Base-by-base conservation (phyloP, 2,113 vertebrate genomes). In the Takifugu bimaculatus region DNA sequence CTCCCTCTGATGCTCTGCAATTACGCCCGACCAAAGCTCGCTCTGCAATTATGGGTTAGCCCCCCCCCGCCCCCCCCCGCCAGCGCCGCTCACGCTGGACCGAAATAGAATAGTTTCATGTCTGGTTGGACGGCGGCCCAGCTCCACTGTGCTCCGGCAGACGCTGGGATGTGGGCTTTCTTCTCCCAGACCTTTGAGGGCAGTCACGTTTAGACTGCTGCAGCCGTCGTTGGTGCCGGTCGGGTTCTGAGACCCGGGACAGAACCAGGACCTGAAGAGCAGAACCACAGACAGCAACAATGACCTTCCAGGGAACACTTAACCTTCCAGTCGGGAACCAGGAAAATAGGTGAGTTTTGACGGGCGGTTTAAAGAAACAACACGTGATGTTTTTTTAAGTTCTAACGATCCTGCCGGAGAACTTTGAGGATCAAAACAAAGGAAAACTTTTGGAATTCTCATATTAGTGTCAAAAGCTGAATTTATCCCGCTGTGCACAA, bases 71-170 rank as follows among this genome's bases (percentile, higher is more conserved):
- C 58, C 54, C 60, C 61, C 65, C 57, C 55, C 71, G 65, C 73
- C 78, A 74, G 88, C 87, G 74, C 90, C 74, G 87, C 88, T 92
- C 91, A 86, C 87, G 87, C 89, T 85, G 89, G 91, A 92, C 94
- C 80, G 85, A 94, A 95, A 95, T 94, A 96, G 93, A 93, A 91
- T 86, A 89, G 92, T 91, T 93, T 90, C 89, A 89, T 85, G 92
- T 92, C 92, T 92, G 92, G 86, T 92, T 95, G 94, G 93, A 94
- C 4, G 72, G 65, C 68, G 82, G 93, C 94, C 94, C 92, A 82
- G 91, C 79, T 80, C 85, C 91, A 91, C 89, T 92, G 88, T 92
- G 93, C 91, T 82, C 70, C 14, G 75, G 80, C 61, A 80, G 93
- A 92, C 88, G 88, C 84, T 79, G 91, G 77, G 91, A 90, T 80